These are phyloP conservation scores for Thripadectes ignobilis DNA, from an alignment of 2,797 vertebrate genomes.

Conservation along the genomic window DNA sequence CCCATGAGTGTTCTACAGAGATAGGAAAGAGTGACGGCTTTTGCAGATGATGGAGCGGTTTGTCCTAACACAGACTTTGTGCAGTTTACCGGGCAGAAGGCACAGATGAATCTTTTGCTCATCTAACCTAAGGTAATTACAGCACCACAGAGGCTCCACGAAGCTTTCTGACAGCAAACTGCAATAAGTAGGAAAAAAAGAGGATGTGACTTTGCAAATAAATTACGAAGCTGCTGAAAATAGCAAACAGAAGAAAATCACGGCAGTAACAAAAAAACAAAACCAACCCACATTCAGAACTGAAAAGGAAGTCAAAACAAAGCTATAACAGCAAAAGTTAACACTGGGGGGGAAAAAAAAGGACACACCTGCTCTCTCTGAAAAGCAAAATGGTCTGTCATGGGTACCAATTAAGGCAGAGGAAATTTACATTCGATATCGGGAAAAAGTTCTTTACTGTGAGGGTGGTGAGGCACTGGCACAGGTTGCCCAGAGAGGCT, in stretches of 20 bases:
- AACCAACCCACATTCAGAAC: neutral
- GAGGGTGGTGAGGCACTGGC: neutral
- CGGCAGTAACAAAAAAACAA: neutral
- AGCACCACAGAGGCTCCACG: neutral
- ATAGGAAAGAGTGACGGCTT: fast-evolving
- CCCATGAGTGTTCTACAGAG: fast-evolving
- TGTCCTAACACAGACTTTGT: neutral
- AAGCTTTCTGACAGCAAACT: neutral
- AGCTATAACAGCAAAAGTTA: neutral
- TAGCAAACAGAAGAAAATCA: neutral
- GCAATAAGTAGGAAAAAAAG: neutral
- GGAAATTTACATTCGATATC: neutral
- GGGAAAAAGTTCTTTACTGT: neutral
- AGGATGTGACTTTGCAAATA: neutral
- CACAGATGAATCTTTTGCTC: neutral
- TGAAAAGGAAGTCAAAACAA: neutral
- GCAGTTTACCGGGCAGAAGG: neutral
- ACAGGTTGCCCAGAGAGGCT: neutral
- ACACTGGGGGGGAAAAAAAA: neutral
- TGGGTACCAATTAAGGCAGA: neutral
- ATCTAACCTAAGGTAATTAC: neutral
- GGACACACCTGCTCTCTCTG: fast-evolving
- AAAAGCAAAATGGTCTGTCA: neutral
- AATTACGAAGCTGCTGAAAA: neutral
- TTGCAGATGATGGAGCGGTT: neutral